Evolutionary conservation across 2,113 vertebrate species (phyloP), one percentile per base, ranked within the genome.

Genomic region (Cottus gobio): DNA sequence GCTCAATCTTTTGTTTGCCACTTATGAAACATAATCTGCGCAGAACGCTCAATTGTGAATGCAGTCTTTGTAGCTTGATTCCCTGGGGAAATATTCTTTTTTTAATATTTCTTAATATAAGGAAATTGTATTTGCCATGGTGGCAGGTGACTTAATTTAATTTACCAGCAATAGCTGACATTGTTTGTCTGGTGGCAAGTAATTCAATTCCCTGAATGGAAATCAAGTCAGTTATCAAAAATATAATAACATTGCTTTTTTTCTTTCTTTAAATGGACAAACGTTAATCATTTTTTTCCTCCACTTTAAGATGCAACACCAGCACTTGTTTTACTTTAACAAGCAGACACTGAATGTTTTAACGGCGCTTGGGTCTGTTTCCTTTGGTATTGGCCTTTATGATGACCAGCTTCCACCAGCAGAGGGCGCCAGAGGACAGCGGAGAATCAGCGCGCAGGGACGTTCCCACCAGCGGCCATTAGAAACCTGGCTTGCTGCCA

Each of bases 371-470:
- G 37, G 34, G 7, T 15, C 26, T 15, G 22, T 7, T 39, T 39
- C 16, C 24, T 22, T 71, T 4, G 11, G 0, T 4, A 16, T 76
- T 31, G 31, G 2, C 15, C 12, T 36, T 37, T n/a, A 11, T 18
- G 7, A 22, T 15, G 39, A 3, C 36, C 18, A 8, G 1, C 0
- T n/a, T n/a, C 0, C 0, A n/a, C 75, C 91, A 84, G 67, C 75
- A 90, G 92, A 72, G 20, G 85, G 87, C 4, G 64, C 62, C 56
- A 44, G 15, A 57, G 7, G 37, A 81, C 82, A 56, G 54, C 57
- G 11, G 2, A 58, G 10, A 75, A 46, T 58, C 10, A n/a, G 1
- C 30, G n/a, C 13, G 10, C 0, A 6, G 6, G 57, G 10, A 3
- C 2, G 0, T 3, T 10, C 22, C 28, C 46, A 48, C 2, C 16